Percentiles rank a stretch among this genome's conserved stretches.
These are phyloP conservation scores for Dascillus cervinus DNA, from an alignment of 2,888 invertebrate species.

Conservation along the genomic window DNA sequence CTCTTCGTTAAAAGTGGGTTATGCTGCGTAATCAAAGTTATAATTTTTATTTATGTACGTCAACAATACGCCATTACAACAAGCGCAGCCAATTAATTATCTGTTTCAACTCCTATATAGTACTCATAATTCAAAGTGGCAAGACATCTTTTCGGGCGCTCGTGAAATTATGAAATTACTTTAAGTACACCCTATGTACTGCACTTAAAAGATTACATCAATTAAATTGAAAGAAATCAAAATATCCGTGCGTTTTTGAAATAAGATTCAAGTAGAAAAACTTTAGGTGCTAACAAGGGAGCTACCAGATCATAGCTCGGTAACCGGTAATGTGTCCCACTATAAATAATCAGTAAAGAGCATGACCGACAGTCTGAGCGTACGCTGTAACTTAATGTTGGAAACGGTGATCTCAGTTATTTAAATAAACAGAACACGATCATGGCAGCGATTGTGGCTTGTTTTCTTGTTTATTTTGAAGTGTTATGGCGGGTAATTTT, in stretches of 20 bases:
- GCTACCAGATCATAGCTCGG: conserved; percentile 22
- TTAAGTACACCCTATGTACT: background rate
- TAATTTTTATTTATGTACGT: too few relatives aligned
- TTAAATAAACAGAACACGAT: conserved; percentile 45
- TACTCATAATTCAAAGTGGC: too few relatives aligned
- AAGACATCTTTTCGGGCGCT: too few relatives aligned
- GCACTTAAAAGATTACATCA: conserved; percentile 1
- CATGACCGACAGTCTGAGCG: conserved; percentile 7
- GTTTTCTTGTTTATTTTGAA: conserved; percentile 45
- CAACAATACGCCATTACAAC: too few relatives aligned
- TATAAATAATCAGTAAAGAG: conserved; percentile 16
- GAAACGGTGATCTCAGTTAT: conserved; percentile 29
- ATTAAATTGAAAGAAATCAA: too few relatives aligned
- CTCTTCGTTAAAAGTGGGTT: conserved; percentile 21
- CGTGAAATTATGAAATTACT: conserved; percentile 1
- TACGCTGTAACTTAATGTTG: conserved; percentile 20
- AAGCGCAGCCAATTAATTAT: background rate
- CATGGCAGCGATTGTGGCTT: conserved; percentile 37
- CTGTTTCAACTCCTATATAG: background rate
- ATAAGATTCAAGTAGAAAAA: conserved; percentile 6
- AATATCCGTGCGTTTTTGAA: background rate
- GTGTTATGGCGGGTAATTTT: conserved; percentile 45
- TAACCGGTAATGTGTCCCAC: conserved; percentile 18
- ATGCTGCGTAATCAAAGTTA: conserved; percentile 17
- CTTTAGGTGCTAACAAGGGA: conserved; percentile 23